Evolutionary conservation across 2,113 vertebrate species (phyloP), one percentile per base, ranked within the genome.

Genomic region (Gasterosteus nipponicus): DNA sequence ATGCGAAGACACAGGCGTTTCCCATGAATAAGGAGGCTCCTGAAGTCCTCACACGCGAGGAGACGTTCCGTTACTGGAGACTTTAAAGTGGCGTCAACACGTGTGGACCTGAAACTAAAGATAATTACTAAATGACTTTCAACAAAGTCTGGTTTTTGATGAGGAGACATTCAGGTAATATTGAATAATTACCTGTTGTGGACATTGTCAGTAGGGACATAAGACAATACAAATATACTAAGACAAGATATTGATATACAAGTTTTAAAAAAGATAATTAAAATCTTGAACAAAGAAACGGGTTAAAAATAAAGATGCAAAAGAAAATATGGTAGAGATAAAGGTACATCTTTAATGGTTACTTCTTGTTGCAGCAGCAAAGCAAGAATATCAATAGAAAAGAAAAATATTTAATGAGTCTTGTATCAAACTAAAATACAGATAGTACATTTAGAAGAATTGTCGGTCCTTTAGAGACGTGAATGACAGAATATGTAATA

Each of bases 1-100:
- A 65, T 74, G 84, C 70, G 83, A 83, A 80, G 83, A 91, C 76
- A 75, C 44, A 69, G 31, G 71, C 62, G 56, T 75, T 26, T 33
- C 66, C 38, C 71, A 70, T 74, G 18, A 77, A 59, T 2, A 51
- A 9, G 54, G 41, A 39, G 46, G 0, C n/a, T 54, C 57, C 62
- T 18, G 38, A 59, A 68, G 59, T 62, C 0, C 44, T 57, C 12
- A 6, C 1, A 61, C 14, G 16, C 22, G 16, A 35, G 9, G 42
- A 51, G 54, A 42, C 22, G 19, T 19, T 51, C 26, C 29, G 18
- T 59, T 10, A 38, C 0, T 7, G 1, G 26, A 12, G 1, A 6
- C 9, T 44, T 44, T 44, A 14, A 46, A 15, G 44, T 3, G 42
- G 14, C 5, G n/a, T 35, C 41, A 59, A 35, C 68, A 5, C 15